Conservation (phyloP, 2,888 invertebrate genomes). For the Tridacna gigas region DNA sequence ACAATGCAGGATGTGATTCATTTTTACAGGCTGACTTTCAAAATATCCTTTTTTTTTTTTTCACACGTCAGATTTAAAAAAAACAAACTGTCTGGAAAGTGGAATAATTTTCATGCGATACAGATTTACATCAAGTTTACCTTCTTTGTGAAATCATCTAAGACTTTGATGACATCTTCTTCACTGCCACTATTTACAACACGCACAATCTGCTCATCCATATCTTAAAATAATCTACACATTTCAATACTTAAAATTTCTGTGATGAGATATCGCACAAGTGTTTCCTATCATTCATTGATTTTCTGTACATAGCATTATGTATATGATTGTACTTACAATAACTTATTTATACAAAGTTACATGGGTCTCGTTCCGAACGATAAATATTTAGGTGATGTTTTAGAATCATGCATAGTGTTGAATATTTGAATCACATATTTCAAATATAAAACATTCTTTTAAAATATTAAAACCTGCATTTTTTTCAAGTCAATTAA, state of each 20-base stretch:
- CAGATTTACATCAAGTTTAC: slow-evolving; percentile 75
- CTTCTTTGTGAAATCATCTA: slow-evolving; percentile 85
- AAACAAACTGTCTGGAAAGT: too few relatives aligned
- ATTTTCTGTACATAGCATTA: slow-evolving; percentile 58
- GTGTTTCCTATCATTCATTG: slow-evolving; percentile 32
- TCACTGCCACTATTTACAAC: slow-evolving; percentile 72
- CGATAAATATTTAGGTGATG: too few relatives aligned
- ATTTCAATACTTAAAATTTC: not conserved
- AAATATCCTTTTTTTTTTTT: too few relatives aligned
- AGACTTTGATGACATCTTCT: slow-evolving; percentile 70
- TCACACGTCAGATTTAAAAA: too few relatives aligned
- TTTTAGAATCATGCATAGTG: too few relatives aligned
- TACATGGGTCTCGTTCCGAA: not conserved
- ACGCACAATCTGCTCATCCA: slow-evolving; percentile 88
- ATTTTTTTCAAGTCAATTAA: too few relatives aligned
- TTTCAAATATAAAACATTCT: too few relatives aligned
- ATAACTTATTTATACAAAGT: not conserved
- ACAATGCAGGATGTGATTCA: too few relatives aligned
- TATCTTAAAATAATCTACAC: slow-evolving; percentile 29
- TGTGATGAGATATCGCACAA: not conserved
- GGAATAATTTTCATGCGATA: too few relatives aligned
- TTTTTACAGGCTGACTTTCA: too few relatives aligned
- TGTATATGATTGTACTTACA: slow-evolving; percentile 45
- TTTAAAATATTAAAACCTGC: too few relatives aligned
- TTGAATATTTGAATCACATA: too few relatives aligned